Conservation (phyloP, 2,888 invertebrate genomes). For the Salticus scenicus region DNA sequence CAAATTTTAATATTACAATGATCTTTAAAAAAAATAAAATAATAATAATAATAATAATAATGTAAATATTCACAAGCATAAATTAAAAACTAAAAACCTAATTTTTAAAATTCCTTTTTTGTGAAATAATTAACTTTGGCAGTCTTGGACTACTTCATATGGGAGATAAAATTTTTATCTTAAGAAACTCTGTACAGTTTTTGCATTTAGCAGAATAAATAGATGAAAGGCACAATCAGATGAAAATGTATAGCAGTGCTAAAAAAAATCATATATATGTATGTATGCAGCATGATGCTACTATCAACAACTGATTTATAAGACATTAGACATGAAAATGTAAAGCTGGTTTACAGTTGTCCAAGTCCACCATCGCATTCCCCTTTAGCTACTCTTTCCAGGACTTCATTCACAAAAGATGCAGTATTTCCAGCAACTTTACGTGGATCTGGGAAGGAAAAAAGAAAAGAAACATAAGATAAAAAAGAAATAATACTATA, state of each 20-base stretch:
- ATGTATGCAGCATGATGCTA: conserved; percentile 8
- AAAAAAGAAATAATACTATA: not conserved
- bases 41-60: too few relatives aligned
- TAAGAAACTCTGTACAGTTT: conserved; percentile 37
- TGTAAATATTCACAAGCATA: too few relatives aligned
- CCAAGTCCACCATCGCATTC: conserved; percentile 82
- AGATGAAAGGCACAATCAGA: conserved; percentile 47
- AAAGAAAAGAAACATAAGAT: not conserved
- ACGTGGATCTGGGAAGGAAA: conserved; percentile 39
- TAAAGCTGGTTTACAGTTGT: conserved; percentile 35
- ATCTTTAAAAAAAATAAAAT: too few relatives aligned
- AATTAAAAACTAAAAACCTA: too few relatives aligned
- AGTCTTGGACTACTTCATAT: too few relatives aligned
- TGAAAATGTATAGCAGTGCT: conserved; percentile 7
- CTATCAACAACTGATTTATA: not conserved
- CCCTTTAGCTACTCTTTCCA: conserved; percentile 90
- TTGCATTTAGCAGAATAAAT: conserved; percentile 54
- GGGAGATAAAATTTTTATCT: not conserved
- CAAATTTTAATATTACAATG: too few relatives aligned
- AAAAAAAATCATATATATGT: conserved; percentile 11
- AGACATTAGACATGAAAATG: conserved; percentile 5
- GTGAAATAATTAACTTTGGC: too few relatives aligned
- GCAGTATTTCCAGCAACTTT: conserved; percentile 91
- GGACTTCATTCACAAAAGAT: conserved; percentile 93
- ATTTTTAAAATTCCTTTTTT: too few relatives aligned